Evolutionary conservation across 1,140 invertebrate genomes (phyloP).

Genomic region (Reticulitermes speratus): DNA sequence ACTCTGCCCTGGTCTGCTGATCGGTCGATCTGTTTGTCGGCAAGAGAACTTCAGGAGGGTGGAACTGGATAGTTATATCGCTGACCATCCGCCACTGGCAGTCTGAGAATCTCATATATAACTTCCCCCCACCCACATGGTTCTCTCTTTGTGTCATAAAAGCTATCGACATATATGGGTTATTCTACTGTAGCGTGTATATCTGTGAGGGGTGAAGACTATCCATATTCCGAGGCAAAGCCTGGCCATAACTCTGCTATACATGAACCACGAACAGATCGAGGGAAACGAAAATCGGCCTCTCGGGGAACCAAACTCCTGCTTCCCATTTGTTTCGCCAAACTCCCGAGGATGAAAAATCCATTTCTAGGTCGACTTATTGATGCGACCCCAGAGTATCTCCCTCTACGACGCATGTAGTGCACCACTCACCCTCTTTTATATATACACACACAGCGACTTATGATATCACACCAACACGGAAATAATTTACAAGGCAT

Average conservation of each 20-base stretch:
- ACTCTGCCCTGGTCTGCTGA: background rate
- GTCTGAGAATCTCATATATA: slow-evolving; percentile 26
- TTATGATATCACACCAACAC: slow-evolving; percentile 18
- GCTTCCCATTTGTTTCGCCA: slow-evolving; percentile 43
- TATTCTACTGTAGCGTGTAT: background rate
- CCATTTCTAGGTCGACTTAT: slow-evolving; percentile 47
- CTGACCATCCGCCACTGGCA: slow-evolving; percentile 29
- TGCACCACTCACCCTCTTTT: background rate
- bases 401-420: slow-evolving; percentile 24
- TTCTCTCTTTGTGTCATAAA: slow-evolving; percentile 23
- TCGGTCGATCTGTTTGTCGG: background rate
- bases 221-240: slow-evolving; percentile 23
- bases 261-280: slow-evolving; percentile 26
- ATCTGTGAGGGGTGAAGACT: background rate
- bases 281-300: slow-evolving; percentile 37
- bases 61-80: background rate
- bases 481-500: slow-evolving; percentile 19
- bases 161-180: slow-evolving; percentile 30
- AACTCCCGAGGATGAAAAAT: slow-evolving; percentile 44
- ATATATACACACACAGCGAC: background rate
- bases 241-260: slow-evolving; percentile 21
- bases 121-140: slow-evolving; percentile 9
- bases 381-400: slow-evolving; percentile 45
- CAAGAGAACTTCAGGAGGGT: background rate
- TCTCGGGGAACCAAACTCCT: slow-evolving; percentile 38